Percentiles rank a stretch among this genome's conserved stretches.
phyloP scores from a whole-genome alignment of 2,888 invertebrate genomes.

The Mimachlamys varia region DNA sequence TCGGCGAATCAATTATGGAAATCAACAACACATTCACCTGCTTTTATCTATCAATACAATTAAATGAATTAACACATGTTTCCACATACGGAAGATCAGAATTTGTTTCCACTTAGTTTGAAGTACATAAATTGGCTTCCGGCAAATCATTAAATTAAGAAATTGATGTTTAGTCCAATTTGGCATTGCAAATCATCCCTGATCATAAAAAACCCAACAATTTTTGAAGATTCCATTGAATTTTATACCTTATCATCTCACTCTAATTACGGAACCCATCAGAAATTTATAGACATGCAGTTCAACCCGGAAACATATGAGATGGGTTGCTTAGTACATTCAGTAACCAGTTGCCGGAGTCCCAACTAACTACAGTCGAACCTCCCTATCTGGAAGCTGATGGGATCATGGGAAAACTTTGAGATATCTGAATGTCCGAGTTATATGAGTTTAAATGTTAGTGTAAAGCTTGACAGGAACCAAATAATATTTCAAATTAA shows the following conservation, averaged over 20 bases:
- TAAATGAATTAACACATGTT: background rate
- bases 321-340: too few relatives aligned
- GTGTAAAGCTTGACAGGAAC: too few relatives aligned
- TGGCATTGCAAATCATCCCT: background rate
- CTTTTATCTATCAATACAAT: too few relatives aligned
- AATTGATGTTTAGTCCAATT: background rate
- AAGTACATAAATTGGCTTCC: background rate
- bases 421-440: too few relatives aligned
- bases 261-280: background rate
- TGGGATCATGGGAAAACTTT: too few relatives aligned
- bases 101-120: background rate
- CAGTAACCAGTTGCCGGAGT: too few relatives aligned
- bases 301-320: background rate
- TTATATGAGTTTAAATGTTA: too few relatives aligned
- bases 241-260: background rate
- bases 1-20: background rate
- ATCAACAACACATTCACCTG: background rate
- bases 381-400: too few relatives aligned
- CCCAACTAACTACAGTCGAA: too few relatives aligned
- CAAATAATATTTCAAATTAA: too few relatives aligned
- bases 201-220: background rate
- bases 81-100: background rate
- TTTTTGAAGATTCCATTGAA: background rate
- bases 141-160: background rate
- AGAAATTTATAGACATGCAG: background rate